Conservation (phyloP, 2,797 vertebrate species). For the Paramormyrops hopkinsi region DNA sequence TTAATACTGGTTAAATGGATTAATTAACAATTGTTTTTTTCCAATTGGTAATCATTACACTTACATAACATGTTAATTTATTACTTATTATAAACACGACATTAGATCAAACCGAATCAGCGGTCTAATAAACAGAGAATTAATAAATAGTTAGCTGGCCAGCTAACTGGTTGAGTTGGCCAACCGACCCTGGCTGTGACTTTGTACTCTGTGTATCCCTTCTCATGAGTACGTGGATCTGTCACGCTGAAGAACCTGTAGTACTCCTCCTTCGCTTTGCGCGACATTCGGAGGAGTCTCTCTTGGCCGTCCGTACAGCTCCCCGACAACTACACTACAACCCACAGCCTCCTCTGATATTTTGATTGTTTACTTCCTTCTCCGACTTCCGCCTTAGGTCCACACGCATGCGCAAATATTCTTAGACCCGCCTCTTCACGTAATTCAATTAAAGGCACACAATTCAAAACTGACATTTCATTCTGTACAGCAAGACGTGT, state of each 20-base stretch:
- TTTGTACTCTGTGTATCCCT: slow-evolving; percentile 86
- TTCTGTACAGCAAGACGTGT: neutral
- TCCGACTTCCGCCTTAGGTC: slow-evolving; percentile 46
- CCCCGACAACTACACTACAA: too few relatives aligned
- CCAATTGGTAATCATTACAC: neutral
- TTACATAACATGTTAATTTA: neutral
- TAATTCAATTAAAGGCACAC: neutral
- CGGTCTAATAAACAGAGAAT: neutral
- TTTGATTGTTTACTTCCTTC: slow-evolving; percentile 32
- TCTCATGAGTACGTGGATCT: slow-evolving; percentile 78
- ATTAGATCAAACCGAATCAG: neutral
- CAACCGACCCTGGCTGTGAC: slow-evolving; percentile 75
- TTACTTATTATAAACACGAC: neutral
- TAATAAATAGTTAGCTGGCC: neutral
- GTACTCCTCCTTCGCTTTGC: slow-evolving; percentile 73
- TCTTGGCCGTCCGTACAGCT: neutral
- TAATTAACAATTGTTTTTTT: neutral
- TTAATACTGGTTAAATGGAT: neutral
- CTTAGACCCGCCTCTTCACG: neutral
- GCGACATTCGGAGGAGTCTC: slow-evolving; percentile 62
- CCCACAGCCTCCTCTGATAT: slow-evolving; percentile 22
- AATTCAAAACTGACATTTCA: neutral
- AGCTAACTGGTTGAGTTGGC: neutral
- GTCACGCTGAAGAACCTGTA: slow-evolving; percentile 72
- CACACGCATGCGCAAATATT: neutral